Conservation (phyloP, 2,888 invertebrate genomes). For the Megalurothrips usitatus region DNA sequence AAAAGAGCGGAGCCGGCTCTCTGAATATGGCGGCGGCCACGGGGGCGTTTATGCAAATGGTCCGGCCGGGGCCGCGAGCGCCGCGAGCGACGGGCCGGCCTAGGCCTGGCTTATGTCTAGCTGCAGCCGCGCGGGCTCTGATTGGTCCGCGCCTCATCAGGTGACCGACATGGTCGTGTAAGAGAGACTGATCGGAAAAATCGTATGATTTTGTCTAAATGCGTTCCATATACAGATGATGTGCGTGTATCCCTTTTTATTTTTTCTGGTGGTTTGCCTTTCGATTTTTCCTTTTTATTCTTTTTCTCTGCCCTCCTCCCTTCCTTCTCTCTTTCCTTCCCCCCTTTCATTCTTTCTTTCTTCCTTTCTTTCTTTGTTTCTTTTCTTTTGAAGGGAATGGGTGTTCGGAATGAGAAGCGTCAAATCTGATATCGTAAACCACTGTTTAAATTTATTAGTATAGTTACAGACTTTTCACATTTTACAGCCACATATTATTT, state of each 20-base stretch:
- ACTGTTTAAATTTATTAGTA: conserved; percentile 18
- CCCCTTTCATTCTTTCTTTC: no score
- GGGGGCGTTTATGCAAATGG: conserved; percentile 12
- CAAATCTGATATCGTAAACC: not conserved
- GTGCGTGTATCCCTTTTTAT: not conserved
- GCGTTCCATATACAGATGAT: not conserved
- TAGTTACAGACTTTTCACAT: conserved; percentile 26
- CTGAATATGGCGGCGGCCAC: conserved; percentile 13
- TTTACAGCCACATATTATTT: conserved; percentile 25
- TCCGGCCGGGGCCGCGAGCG: not conserved
- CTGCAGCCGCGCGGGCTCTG: not conserved
- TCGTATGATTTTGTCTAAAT: not conserved
- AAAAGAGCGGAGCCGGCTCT: not conserved
- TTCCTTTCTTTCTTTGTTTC: no score
- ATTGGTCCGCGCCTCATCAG: conserved; percentile 10
- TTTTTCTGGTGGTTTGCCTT: no score
- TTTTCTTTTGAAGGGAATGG: not conserved
- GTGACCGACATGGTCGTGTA: not conserved
- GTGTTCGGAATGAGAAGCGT: not conserved
- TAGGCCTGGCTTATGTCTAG: not conserved
- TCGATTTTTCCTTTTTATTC: no score
- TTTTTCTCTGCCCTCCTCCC: no score
- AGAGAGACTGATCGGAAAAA: not conserved
- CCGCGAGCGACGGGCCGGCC: conserved; percentile 7
- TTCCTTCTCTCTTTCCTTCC: no score